Evolutionary conservation across 2,113 vertebrate genomes (phyloP).

Genomic region (Dipodomys ordii): DNA sequence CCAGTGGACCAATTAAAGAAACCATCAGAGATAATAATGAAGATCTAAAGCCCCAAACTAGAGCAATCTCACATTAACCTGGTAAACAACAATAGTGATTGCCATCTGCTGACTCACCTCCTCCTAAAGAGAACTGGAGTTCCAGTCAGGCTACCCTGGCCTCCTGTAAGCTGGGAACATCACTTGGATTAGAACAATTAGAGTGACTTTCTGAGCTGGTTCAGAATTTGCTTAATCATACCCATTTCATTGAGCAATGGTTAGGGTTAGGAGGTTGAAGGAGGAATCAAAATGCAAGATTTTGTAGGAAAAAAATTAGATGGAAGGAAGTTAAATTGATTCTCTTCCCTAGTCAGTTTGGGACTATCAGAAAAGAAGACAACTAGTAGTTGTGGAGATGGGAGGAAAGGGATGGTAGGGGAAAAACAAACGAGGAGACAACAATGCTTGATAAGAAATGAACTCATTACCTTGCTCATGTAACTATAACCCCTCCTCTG

Average conservation of each 20-base stretch:
- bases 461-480: no score
- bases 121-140: not conserved
- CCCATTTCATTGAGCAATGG: constrained; percentile 34
- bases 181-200: constrained; percentile 41
- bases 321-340: not conserved
- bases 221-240: constrained; percentile 61
- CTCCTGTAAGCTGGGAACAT: not conserved
- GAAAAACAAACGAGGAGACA: no score
- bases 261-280: not conserved
- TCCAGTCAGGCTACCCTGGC: not conserved
- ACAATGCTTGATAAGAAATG: no score
- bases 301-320: not conserved
- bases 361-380: not conserved
- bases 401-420: no score
- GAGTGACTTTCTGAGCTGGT: not conserved
- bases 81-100: constrained; percentile 2
- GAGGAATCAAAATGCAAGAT: not conserved
- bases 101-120: not conserved
- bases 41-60: not conserved
- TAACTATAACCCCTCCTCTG: no score
- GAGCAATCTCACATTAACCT: constrained; percentile 36
- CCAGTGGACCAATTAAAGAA: not conserved
- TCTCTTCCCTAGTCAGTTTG: not conserved
- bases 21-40: not conserved
- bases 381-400: not conserved